A percentile compares a stretch with the other conserved stretches of the same genome.
These are phyloP conservation scores for Chondrosia reniformis DNA, from an alignment of 37 sponge, comb jelly and placozoan genomes.

Conservation along the genomic window DNA sequence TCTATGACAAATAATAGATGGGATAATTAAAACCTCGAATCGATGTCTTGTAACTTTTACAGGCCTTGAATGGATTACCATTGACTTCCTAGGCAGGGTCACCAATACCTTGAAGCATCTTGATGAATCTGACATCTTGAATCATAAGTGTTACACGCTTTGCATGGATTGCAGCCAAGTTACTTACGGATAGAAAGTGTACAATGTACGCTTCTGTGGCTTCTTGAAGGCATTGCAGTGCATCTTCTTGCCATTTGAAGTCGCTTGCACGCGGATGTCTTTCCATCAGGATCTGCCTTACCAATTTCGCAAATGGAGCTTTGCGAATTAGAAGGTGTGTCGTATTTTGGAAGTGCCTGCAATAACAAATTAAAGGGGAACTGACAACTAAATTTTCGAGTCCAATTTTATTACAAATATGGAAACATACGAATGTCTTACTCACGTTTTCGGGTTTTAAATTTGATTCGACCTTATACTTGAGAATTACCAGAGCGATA, in stretches of 20 bases:
- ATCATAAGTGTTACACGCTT: slow-evolving; percentile 69
- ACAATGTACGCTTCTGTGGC: slow-evolving; percentile 70
- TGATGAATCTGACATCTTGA: slow-evolving; percentile 42
- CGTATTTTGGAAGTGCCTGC: slow-evolving; percentile 34
- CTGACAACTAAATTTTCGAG: too few relatives aligned
- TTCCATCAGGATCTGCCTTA: slow-evolving; percentile 19
- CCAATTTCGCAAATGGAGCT: slow-evolving; percentile 48
- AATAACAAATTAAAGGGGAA: too few relatives aligned
- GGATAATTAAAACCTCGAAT: too few relatives aligned
- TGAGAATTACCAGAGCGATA: too few relatives aligned
- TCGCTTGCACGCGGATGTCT: slow-evolving; percentile 21
- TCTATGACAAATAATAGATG: too few relatives aligned
- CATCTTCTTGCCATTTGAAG: slow-evolving; percentile 61
- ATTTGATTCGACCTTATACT: too few relatives aligned
- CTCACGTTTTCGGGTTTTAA: too few relatives aligned
- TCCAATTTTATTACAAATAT: too few relatives aligned
- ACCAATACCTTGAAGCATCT: slow-evolving; percentile 28
- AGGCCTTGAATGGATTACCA: too few relatives aligned
- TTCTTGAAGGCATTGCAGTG: slow-evolving; percentile 73
- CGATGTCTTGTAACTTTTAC: too few relatives aligned
- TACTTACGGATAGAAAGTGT: slow-evolving; percentile 43
- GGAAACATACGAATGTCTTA: too few relatives aligned
- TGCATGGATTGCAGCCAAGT: slow-evolving; percentile 53
- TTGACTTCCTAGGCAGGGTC: too few relatives aligned
- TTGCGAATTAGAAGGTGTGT: slow-evolving; percentile 58